A percentile compares a stretch with the other conserved stretches of the same genome.
phyloP scores from a whole-genome alignment of 1,140 invertebrate genomes.

The Sycobia sp. region DNA sequence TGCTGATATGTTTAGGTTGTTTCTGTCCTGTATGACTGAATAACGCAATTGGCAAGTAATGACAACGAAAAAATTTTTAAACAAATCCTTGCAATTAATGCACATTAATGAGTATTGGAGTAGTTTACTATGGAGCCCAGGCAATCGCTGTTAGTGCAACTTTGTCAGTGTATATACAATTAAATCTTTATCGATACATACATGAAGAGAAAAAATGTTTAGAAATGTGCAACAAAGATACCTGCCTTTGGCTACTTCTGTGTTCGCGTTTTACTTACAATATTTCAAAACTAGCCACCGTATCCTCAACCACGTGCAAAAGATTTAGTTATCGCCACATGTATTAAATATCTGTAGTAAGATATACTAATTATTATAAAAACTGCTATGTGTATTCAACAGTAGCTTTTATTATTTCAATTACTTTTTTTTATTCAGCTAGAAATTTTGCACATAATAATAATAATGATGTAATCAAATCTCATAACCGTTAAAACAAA shows the following conservation, averaged over 20 bases:
- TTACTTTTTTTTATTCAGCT: not conserved
- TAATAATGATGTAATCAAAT: not conserved
- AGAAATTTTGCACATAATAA: conserved; percentile 1
- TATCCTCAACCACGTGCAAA: conserved; percentile 41
- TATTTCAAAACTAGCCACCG: conserved; percentile 39
- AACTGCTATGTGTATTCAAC: not conserved
- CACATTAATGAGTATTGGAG: conserved; percentile 1
- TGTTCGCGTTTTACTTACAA: conserved; percentile 45
- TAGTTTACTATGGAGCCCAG: conserved; percentile 12
- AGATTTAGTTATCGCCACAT: conserved; percentile 22
- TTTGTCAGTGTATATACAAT: conserved; percentile 39
- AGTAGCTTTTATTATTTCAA: conserved; percentile 2
- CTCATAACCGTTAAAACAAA: not conserved
- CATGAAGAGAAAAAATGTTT: conserved; percentile 19
- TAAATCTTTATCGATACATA: conserved; percentile 25
- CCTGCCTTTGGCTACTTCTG: conserved; percentile 68
- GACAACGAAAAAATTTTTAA: not conserved
- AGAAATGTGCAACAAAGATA: conserved; percentile 54
- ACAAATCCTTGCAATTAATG: not conserved
- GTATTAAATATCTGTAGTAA: conserved; percentile 18
- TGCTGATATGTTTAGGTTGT: not conserved
- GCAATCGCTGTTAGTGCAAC: conserved; percentile 47
- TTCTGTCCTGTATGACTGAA: conserved; percentile 5
- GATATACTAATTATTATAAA: conserved; percentile 1
- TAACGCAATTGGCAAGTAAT: not conserved